Conservation (phyloP, 2,888 invertebrate genomes). For the Nomada ruficornis region DNA sequence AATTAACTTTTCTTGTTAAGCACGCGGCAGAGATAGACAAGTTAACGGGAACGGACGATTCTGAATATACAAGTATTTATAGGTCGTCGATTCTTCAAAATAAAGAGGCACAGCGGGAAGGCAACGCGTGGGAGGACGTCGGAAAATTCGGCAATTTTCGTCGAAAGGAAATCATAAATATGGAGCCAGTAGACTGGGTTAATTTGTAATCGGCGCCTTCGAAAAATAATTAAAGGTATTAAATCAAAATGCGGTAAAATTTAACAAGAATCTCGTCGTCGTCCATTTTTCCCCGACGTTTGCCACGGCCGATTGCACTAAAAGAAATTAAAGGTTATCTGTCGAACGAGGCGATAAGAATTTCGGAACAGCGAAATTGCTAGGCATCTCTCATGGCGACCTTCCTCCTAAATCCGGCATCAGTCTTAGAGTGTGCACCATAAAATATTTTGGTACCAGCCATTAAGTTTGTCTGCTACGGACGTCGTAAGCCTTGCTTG, state of each 20-base stretch:
- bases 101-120: constrained; percentile 11
- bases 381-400: constrained; percentile 51
- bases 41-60: constrained; percentile 32
- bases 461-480: constrained; percentile 62
- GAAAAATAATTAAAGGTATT: neutral
- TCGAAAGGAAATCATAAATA: constrained; percentile 7
- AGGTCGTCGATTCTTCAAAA: constrained; percentile 41
- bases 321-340: neutral
- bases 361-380: constrained; percentile 35
- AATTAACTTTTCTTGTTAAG: constrained; percentile 58
- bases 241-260: too few species aligned
- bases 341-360: neutral
- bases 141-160: constrained; percentile 24
- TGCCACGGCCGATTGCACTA: too few species aligned
- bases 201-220: constrained; percentile 2
- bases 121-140: constrained; percentile 5
- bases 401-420: constrained; percentile 70
- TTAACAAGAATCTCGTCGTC: too few species aligned
- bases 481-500: constrained; percentile 40
- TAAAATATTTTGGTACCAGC: constrained; percentile 65
- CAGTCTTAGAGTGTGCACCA: constrained; percentile 59
- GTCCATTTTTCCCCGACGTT: too few species aligned
- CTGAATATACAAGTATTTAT: constrained; percentile 40
- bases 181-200: neutral
- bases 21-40: constrained; percentile 34